Evolutionary conservation across 2,797 vertebrate genomes (phyloP).

Genomic region (Thaleichthys pacificus): DNA sequence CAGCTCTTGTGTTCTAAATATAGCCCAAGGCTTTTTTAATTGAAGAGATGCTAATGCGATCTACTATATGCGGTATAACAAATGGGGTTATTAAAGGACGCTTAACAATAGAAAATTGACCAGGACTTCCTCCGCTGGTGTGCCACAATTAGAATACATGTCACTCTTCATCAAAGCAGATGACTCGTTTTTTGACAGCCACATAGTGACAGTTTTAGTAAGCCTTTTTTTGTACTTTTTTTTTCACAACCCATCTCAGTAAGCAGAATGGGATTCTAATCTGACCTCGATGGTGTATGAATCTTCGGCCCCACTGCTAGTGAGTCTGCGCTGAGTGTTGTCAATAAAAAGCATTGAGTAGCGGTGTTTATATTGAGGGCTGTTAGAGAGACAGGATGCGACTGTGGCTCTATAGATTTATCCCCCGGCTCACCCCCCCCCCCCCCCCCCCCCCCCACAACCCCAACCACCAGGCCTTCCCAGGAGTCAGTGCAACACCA

Average conservation of each 20-base stretch:
- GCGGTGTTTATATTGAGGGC: constrained; percentile 54
- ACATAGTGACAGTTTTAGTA: neutral
- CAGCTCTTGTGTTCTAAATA: constrained; percentile 30
- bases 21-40: constrained; percentile 32
- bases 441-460: neutral
- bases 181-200: constrained; percentile 20
- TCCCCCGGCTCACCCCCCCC: neutral
- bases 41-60: constrained; percentile 32
- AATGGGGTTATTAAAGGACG: constrained; percentile 22
- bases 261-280: constrained; percentile 41
- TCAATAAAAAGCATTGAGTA: constrained; percentile 63
- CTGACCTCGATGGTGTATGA: constrained; percentile 25
- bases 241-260: constrained; percentile 22
- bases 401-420: constrained; percentile 50
- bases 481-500: neutral
- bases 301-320: constrained; percentile 42
- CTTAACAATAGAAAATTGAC: constrained; percentile 25
- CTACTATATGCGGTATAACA: constrained; percentile 7
- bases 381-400: constrained; percentile 53
- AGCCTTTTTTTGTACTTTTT: neutral
- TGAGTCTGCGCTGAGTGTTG: constrained; percentile 46
- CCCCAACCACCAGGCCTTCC: neutral
- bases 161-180: constrained; percentile 17
- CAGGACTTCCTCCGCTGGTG: constrained; percentile 10
- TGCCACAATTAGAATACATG: constrained; percentile 6